Evolutionary conservation across 2,113 vertebrate genomes (phyloP).

Genomic region (Mormyrus lacerda): DNA sequence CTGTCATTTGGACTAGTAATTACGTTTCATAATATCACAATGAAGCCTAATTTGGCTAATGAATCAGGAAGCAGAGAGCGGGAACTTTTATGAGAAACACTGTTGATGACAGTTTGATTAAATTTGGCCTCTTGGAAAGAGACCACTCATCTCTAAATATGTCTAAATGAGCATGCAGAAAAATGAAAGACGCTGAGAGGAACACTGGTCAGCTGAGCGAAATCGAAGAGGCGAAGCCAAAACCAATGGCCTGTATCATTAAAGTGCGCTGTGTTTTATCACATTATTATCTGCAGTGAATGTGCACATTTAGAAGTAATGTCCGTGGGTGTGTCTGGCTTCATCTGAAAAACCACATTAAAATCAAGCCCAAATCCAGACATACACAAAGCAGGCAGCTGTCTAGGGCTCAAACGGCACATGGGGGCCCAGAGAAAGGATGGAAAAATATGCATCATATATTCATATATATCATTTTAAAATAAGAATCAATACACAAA

Average conservation of each 20-base stretch:
- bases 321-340: not conserved
- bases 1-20: not conserved
- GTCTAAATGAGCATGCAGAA: not conserved
- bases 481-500: not conserved
- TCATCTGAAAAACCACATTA: not conserved
- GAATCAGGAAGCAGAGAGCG: not conserved
- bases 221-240: not conserved
- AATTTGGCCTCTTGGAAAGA: not conserved
- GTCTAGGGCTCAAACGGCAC: not conserved
- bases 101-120: not conserved
- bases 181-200: not conserved
- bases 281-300: not conserved
- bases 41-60: not conserved
- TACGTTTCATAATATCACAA: not conserved
- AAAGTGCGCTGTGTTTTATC: not conserved
- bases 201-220: not conserved
- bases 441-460: not conserved
- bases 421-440: not conserved
- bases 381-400: not conserved
- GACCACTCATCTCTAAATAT: not conserved
- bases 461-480: not conserved
- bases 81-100: not conserved
- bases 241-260: not conserved
- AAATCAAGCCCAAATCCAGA: not conserved
- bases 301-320: not conserved